These are phyloP conservation scores for Strigops habroptila DNA, from an alignment of 2,113 vertebrate species.

Conservation along the genomic window DNA sequence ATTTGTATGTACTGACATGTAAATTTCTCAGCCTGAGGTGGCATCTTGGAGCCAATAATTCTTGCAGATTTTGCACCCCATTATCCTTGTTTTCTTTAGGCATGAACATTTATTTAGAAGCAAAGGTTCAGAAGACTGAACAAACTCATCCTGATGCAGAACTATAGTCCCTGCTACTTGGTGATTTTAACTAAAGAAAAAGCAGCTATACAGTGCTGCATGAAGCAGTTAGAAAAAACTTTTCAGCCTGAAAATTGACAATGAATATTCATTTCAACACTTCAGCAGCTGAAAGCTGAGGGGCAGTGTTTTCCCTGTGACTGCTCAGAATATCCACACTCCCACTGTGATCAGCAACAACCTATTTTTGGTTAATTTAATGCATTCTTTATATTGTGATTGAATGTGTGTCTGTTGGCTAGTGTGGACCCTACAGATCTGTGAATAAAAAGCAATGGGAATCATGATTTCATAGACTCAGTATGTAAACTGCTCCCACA, in stretches of 20 bases:
- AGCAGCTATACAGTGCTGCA: background rate
- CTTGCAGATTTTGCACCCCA: background rate
- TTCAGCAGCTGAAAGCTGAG: background rate
- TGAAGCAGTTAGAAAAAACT: background rate
- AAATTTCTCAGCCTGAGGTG: background rate
- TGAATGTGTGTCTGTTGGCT: background rate
- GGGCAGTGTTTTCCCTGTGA: background rate
- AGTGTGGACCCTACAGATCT: background rate
- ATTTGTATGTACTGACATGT: fast-evolving
- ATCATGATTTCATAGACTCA: background rate
- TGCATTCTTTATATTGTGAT: background rate
- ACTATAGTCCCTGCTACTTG: background rate
- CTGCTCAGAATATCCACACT: background rate
- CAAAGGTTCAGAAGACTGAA: background rate
- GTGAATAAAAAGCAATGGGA: background rate
- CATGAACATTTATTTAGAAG: background rate
- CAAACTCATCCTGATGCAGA: background rate
- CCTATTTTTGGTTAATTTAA: background rate
- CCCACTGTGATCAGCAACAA: background rate
- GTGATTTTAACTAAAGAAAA: background rate
- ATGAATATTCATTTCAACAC: background rate
- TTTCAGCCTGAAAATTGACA: background rate
- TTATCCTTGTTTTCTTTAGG: background rate
- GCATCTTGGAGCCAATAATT: background rate
- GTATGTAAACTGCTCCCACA: background rate